Evolutionary conservation across 2,888 invertebrate species (phyloP).

Genomic region (Cancer borealis): DNA sequence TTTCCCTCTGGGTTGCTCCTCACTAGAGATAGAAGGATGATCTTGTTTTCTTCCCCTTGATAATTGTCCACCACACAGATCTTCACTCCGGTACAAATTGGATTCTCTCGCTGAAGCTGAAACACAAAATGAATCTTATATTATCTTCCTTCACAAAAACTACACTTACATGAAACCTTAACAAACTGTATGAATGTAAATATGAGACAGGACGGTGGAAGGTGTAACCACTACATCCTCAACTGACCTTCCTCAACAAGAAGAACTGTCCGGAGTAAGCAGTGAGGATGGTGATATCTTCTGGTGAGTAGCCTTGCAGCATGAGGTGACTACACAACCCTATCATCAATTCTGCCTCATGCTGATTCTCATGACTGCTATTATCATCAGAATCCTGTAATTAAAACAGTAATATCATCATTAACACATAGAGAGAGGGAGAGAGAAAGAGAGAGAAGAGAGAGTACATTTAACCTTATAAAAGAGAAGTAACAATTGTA

Average conservation of each 20-base stretch:
- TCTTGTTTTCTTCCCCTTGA: conserved; percentile 90
- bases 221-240: neutral
- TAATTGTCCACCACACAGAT: conserved; percentile 85
- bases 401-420: neutral
- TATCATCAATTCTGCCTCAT: conserved; percentile 85
- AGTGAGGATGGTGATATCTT: conserved; percentile 87
- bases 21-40: conserved; percentile 89
- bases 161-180: neutral
- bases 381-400: conserved; percentile 70
- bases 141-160: neutral
- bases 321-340: conserved; percentile 84
- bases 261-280: conserved; percentile 87
- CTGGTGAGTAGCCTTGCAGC: conserved; percentile 81
- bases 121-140: neutral
- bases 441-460: no score
- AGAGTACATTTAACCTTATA: no score
- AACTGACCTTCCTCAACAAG: conserved; percentile 81
- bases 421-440: neutral
- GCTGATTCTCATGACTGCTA: conserved; percentile 84
- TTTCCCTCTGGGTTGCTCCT: conserved; percentile 86
- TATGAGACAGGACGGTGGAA: neutral
- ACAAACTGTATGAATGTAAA: neutral
- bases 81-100: conserved; percentile 81
- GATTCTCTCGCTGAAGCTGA: conserved; percentile 78
- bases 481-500: no score